Conservation (phyloP, 2,797 vertebrate genomes). For the Cossypha heuglini region DNA sequence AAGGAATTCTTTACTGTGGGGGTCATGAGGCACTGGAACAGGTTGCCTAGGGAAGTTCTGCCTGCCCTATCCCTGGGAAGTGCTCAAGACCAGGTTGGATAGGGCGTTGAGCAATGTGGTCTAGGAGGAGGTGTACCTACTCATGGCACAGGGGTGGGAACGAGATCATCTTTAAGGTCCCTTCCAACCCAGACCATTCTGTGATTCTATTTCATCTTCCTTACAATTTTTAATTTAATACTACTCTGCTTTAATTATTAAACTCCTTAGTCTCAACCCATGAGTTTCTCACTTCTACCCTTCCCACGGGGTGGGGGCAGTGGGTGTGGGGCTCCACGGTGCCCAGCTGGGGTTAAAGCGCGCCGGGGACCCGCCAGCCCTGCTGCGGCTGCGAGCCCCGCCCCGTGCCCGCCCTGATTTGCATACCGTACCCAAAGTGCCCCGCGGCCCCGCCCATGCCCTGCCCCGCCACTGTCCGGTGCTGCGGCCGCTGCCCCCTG, state of each 20-base stretch:
- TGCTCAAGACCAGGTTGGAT: neutral
- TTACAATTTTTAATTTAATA: too few relatives aligned
- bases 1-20: neutral
- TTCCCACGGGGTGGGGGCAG: too few relatives aligned
- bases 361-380: fast-evolving
- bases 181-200: neutral
- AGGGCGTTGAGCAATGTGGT: neutral
- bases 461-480: fast-evolving
- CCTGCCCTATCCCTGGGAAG: neutral
- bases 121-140: neutral
- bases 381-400: neutral
- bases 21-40: fast-evolving
- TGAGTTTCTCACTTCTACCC: too few relatives aligned
- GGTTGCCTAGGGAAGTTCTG: neutral
- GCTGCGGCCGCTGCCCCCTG: neutral
- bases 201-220: neutral
- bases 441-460: neutral
- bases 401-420: neutral
- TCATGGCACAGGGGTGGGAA: neutral
- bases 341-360: too few relatives aligned
- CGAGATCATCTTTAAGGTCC: too few relatives aligned
- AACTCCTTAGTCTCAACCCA: neutral
- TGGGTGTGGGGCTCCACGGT: fast-evolving
- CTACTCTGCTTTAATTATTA: neutral
- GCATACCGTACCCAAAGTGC: neutral